Evolutionary conservation across 2,797 vertebrate species (phyloP).

Genomic region (Tarsius wallacei): DNA sequence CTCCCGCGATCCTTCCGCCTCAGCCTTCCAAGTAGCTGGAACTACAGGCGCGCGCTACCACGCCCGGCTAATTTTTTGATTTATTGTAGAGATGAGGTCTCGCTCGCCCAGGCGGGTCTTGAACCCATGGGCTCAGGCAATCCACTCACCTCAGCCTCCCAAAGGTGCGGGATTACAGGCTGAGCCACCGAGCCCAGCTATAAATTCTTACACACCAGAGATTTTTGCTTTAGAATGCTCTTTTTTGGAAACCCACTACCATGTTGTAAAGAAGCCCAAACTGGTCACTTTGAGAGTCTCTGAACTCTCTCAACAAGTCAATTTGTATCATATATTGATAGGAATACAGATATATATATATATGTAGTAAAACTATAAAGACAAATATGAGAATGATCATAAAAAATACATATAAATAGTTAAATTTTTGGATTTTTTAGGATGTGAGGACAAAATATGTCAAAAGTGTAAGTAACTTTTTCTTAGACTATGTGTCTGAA

Average conservation of each 20-base stretch:
- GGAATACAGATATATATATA: too few relatives aligned
- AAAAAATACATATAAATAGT: background rate
- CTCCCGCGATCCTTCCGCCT: too few relatives aligned
- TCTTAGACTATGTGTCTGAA: background rate
- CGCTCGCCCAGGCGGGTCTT: too few relatives aligned
- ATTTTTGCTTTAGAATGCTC: background rate
- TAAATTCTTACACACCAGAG: accelerated
- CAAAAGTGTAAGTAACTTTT: background rate
- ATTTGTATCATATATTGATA: background rate
- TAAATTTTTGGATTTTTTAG: background rate
- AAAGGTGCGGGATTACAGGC: too few relatives aligned
- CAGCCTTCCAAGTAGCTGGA: too few relatives aligned
- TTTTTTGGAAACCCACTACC: background rate
- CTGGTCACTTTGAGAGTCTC: background rate
- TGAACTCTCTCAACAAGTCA: background rate
- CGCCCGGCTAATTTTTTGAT: too few relatives aligned
- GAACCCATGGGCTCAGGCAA: too few relatives aligned
- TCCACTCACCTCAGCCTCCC: too few relatives aligned
- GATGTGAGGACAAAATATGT: background rate
- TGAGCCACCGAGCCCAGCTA: too few relatives aligned
- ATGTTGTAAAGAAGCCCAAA: background rate
- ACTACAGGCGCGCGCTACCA: too few relatives aligned
- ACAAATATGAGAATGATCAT: background rate
- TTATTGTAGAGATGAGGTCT: too few relatives aligned
- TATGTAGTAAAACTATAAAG: background rate